Evolutionary conservation across 1,140 invertebrate genomes (phyloP), one percentile per base, ranked within the genome.

Genomic region (Prorops nasuta): DNA sequence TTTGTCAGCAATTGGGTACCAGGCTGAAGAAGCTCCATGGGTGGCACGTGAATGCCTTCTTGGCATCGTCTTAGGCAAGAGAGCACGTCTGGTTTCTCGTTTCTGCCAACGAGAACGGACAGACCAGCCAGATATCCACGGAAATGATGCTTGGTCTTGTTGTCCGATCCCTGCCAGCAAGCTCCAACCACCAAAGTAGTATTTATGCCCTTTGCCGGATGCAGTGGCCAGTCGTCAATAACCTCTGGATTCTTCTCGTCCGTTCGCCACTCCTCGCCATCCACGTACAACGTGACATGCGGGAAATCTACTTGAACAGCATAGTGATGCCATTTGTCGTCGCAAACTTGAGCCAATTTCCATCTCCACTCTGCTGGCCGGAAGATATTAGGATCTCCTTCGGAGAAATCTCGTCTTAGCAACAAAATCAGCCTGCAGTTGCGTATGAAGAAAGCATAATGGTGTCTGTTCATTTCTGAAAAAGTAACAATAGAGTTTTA

Each of bases 151-250:
- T 89, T 88, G 83, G 94, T 92, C 70, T 88, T 87, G 59, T 86
- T 86, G 58, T 93, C 90, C 10, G 89, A 90, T 84, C 94, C 93
- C 80, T 98, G 94, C 93, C 95, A 99, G 76, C 97, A 99, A 19
- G 94, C 96, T 8, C 96, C 96, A 15, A 98, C 90, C 1, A 91
- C 88, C 1, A 98, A 75, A 14, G 93, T 95, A 3, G 96, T 98
- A 70, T 96, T 96, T 49, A 95, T 84, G 9, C 88, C 92, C 53
- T 94, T 92, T 0, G 94, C 92, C 17, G 92, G 91, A 74, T 99
- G 97, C 10, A 99, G 80, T n/a, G 97, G 96, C 96, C 96, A 99
- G 76, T 99, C 97, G 75, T 99, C 96, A 66, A 99, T 94, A 20
- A 98, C 92, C 74, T 98, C 96, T 0, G 94, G 92, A 63, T 95